Conservation (phyloP, 2,113 vertebrate species). For the Dipodomys spectabilis region DNA sequence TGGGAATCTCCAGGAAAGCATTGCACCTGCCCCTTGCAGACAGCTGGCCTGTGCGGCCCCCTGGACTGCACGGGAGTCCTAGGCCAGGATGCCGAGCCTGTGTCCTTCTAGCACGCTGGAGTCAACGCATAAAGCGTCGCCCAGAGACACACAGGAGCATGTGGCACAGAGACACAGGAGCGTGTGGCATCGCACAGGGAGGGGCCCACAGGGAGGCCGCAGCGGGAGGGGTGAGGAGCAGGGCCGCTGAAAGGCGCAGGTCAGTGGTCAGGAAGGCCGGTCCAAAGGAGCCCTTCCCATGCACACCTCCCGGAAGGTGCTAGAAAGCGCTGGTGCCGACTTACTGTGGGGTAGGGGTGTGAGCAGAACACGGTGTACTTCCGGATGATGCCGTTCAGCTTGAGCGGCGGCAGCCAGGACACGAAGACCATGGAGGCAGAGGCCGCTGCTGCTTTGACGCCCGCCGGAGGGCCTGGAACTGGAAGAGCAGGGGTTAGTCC, state of each 20-base stretch:
- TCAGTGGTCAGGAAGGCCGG: background rate
- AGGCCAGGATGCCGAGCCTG: no score
- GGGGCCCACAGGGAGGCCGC: no score
- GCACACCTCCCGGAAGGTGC: accelerated
- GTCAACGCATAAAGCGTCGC: no score
- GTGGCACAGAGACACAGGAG: no score
- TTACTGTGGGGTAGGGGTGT: slow-evolving; percentile 97
- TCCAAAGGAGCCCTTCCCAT: accelerated
- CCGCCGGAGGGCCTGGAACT: slow-evolving; percentile 98
- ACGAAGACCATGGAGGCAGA: slow-evolving; percentile 96
- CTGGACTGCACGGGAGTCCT: no score
- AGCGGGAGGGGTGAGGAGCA: no score
- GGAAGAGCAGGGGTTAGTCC: slow-evolving; percentile 17
- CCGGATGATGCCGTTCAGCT: slow-evolving; percentile 97
- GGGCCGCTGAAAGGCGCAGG: background rate
- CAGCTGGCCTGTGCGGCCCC: no score
- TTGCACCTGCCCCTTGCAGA: no score
- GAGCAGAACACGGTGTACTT: slow-evolving; percentile 99
- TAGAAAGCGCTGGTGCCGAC: slow-evolving; percentile 43
- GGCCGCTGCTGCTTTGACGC: slow-evolving; percentile 96
- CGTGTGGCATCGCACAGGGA: no score
- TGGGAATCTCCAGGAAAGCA: no score
- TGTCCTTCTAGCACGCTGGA: no score
- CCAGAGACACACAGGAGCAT: no score
- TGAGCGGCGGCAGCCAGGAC: slow-evolving; percentile 97